phyloP scores from a whole-genome alignment of 92 coral and sea anemone genomes.

The Porites evermanni region DNA sequence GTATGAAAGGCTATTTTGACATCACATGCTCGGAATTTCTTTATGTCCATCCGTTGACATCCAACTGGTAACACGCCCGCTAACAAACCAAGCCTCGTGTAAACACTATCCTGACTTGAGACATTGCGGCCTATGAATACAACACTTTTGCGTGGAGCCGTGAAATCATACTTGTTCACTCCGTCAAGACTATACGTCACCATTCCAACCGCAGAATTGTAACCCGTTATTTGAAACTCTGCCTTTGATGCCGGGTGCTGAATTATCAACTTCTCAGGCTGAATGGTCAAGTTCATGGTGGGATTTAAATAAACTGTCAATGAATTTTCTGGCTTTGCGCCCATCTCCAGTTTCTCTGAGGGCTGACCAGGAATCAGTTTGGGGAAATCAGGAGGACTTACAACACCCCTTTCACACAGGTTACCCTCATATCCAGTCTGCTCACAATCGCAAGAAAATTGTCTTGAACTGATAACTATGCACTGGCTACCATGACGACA shows the following conservation, averaged over 20 bases:
- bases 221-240: conserved; percentile 42
- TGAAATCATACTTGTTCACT: conserved; percentile 23
- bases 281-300: conserved; percentile 31
- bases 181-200: conserved; percentile 56
- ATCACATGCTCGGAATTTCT: background rate
- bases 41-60: conserved; percentile 38
- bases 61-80: conserved; percentile 58
- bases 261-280: conserved; percentile 37
- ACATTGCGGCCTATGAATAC: conserved; percentile 39
- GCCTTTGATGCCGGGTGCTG: conserved; percentile 42
- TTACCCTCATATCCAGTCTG: conserved; percentile 67
- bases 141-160: conserved; percentile 41
- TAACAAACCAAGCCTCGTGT: conserved; percentile 30
- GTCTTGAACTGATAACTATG: background rate
- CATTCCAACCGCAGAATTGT: conserved; percentile 52
- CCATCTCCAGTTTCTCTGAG: conserved; percentile 21
- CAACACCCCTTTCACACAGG: conserved; percentile 52
- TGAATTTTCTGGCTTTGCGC: conserved; percentile 52
- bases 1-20: conserved; percentile 16
- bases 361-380: conserved; percentile 39
- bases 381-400: conserved; percentile 58
- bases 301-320: conserved; percentile 43
- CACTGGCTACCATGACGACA: conserved; percentile 66
- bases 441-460: conserved; percentile 55
- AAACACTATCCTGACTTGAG: conserved; percentile 33